Evolutionary conservation across 2,113 vertebrate species (phyloP).

Genomic region (Corythaixoides concolor): DNA sequence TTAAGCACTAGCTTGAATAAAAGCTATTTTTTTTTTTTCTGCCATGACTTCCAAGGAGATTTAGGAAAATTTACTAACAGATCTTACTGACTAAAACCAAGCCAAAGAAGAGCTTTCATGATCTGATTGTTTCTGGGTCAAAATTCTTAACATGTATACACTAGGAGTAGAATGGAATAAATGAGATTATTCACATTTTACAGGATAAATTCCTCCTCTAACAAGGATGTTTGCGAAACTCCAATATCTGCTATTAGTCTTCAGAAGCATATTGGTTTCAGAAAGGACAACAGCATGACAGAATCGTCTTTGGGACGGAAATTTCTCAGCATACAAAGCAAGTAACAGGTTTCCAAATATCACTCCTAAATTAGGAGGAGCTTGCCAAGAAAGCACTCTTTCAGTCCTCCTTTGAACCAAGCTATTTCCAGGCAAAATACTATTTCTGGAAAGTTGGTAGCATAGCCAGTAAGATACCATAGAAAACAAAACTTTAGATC

Average conservation of each 20-base stretch:
- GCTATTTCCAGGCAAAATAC: background rate
- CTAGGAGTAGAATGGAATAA: background rate
- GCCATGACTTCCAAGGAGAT: background rate
- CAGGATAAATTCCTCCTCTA: background rate
- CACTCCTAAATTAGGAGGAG: background rate
- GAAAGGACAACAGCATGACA: background rate
- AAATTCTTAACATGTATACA: background rate
- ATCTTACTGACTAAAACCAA: background rate
- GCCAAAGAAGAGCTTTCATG: background rate
- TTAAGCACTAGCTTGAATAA: background rate
- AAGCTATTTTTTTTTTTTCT: background rate
- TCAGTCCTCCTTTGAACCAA: background rate
- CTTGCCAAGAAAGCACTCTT: background rate
- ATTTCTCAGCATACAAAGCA: background rate
- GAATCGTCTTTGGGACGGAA: background rate
- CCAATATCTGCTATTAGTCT: background rate
- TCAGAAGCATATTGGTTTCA: background rate
- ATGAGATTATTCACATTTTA: background rate
- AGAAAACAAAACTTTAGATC: background rate
- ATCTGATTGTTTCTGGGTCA: background rate
- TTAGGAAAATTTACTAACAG: background rate
- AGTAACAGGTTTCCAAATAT: background rate
- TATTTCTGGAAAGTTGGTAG: background rate
- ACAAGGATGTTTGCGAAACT: background rate
- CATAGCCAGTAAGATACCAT: background rate